Evolutionary conservation across 2,113 vertebrate genomes (phyloP).

Genomic region (Geococcyx californianus): DNA sequence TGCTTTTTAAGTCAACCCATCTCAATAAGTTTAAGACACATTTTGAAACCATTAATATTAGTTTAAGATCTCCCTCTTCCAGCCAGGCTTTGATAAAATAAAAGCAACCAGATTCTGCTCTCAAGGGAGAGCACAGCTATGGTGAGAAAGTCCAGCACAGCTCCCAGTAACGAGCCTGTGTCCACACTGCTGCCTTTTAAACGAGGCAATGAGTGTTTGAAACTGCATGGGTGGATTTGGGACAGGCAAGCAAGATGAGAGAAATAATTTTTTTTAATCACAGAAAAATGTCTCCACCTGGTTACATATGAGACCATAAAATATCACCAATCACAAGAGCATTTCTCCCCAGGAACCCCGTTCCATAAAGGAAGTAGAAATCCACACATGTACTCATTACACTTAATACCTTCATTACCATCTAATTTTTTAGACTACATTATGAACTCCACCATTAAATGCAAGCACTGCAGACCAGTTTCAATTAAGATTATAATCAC

Average conservation of each 20-base stretch:
- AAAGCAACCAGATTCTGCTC: background rate
- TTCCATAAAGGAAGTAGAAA: constrained; percentile 59
- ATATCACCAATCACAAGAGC: constrained; percentile 40
- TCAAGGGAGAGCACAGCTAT: background rate
- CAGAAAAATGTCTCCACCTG: constrained; percentile 32
- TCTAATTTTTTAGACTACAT: constrained; percentile 48
- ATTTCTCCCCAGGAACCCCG: constrained; percentile 32
- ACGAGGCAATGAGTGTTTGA: background rate
- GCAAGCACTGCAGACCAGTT: constrained; percentile 17
- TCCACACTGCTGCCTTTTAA: background rate
- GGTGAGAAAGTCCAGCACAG: background rate
- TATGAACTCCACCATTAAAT: constrained; percentile 47
- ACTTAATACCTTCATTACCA: constrained; percentile 57
- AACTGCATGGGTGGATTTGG: background rate
- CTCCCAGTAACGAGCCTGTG: background rate
- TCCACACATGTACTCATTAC: constrained; percentile 58
- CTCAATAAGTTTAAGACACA: background rate
- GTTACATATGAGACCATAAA: constrained; percentile 42
- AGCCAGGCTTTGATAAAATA: background rate
- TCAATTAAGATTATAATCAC: constrained; percentile 69
- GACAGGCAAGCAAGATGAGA: constrained; percentile 18
- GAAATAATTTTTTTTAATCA: background rate
- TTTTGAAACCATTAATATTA: background rate
- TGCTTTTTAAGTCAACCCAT: background rate
- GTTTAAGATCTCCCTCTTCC: background rate